phyloP scores from a whole-genome alignment of 2,797 vertebrate genomes.

The Hypotaenidia philippensis region DNA sequence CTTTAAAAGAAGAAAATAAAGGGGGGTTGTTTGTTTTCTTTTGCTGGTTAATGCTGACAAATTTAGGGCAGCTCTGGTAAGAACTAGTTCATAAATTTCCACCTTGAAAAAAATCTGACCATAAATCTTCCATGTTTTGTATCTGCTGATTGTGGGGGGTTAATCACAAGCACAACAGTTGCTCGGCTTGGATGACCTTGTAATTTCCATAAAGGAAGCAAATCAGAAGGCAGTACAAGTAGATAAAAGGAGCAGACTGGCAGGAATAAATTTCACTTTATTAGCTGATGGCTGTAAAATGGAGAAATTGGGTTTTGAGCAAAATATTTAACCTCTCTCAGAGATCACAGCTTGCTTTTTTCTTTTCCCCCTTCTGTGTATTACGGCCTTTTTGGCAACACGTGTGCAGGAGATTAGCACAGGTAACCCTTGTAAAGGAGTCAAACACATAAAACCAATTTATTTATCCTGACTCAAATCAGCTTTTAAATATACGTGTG shows the following conservation, averaged over 20 bases:
- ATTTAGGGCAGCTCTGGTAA: neutral
- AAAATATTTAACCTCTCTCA: conserved; percentile 35
- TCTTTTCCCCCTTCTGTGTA: neutral
- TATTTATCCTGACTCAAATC: neutral
- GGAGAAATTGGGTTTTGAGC: neutral
- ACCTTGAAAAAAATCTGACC: conserved; percentile 52
- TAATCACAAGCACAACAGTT: conserved; percentile 52
- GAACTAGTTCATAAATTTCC: conserved; percentile 16
- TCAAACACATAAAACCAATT: neutral
- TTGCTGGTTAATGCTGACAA: neutral
- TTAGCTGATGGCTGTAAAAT: neutral
- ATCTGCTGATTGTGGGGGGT: conserved; percentile 3
- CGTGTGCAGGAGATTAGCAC: neutral
- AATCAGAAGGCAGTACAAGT: neutral
- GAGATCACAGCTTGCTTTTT: neutral
- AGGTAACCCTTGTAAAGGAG: neutral
- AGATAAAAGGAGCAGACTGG: conserved; percentile 19
- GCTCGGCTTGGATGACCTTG: conserved; percentile 23
- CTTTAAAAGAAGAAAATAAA: neutral
- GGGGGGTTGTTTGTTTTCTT: neutral
- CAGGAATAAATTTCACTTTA: conserved; percentile 26
- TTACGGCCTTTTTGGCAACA: neutral
- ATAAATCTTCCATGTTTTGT: conserved; percentile 21
- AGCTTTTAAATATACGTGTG: neutral
- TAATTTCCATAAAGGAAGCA: conserved; percentile 46